A percentile compares a stretch with the other conserved stretches of the same genome.
phyloP scores from a whole-genome alignment of 2,113 vertebrate species.

The Capricornis sumatraensis region DNA sequence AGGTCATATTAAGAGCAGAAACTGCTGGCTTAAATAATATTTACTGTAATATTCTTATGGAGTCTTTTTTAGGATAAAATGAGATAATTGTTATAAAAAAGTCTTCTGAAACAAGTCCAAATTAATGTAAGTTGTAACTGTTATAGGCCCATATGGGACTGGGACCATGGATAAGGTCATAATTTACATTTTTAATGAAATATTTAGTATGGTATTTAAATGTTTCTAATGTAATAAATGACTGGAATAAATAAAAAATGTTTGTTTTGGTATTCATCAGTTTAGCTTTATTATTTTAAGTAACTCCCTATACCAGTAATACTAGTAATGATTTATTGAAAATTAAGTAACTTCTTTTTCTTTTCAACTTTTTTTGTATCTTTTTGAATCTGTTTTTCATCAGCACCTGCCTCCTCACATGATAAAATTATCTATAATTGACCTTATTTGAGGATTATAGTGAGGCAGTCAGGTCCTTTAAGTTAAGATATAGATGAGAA shows the following conservation, averaged over 20 bases:
- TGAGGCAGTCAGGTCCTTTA: background rate
- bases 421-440: background rate
- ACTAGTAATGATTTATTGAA: background rate
- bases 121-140: background rate
- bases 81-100: conserved; percentile 28
- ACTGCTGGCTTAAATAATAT: conserved; percentile 21
- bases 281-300: conserved; percentile 6
- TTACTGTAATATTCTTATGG: conserved; percentile 14
- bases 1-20: background rate
- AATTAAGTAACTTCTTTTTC: background rate
- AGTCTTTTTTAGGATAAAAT: conserved; percentile 13
- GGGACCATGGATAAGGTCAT: background rate
- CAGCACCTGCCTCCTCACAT: background rate
- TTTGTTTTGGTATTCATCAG: conserved; percentile 20
- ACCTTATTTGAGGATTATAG: background rate
- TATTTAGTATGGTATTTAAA: background rate
- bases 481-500: background rate
- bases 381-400: conserved; percentile 30
- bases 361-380: conserved; percentile 14
- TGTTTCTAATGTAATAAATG: background rate
- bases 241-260: background rate
- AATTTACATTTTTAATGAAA: conserved; percentile 17
- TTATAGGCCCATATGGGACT: background rate
- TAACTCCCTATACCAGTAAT: background rate
- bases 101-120: background rate